Base-by-base conservation (phyloP, 2,888 invertebrate species). In the Notodonta dromedarius region DNA sequence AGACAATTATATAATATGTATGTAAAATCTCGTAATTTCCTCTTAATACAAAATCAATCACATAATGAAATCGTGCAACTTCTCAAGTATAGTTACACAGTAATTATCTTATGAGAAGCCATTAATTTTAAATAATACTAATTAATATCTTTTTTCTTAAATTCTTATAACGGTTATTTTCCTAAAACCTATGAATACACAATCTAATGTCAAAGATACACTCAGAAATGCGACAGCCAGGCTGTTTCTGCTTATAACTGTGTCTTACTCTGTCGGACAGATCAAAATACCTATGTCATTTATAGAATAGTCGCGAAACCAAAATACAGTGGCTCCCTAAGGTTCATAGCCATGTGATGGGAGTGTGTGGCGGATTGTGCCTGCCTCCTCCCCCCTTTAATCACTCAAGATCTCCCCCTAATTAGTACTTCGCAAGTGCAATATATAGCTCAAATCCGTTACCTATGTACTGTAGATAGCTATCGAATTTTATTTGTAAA, bases 371-470 rank as follows among this genome's bases (percentile, higher is more conserved):
- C 14, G 14, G 4, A 50, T 13, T 4, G 3, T n/a, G 0, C 5
- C 5, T 46, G 46, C 4, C 46, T n/a, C 46, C n/a, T 13, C 44
- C 44, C 13, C 44, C 44, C 44, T 11, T 8, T 11, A 8, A 2
- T 42, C 7, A 12, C 11, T 4, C 12, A 3, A 42, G 42, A 11
- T 35, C 39, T 14, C 39, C 24, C 54, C 54, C 54, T n/a, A 46
- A 32, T 32, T 60, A 62, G 63, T 71, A 71, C 71, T 72, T 80
- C 67, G 73, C 53, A 73, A 70, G 85, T 89, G 89, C 87, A 88
- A 89, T 88, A 86, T 62, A 63, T 83, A 87, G 89, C 89, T 90
- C 90, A 90, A 90, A 80, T 72, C 78, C 72, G 87, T 88, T 87
- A 87, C 85, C 86, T 87, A 82, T 80, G 72, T 78, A 81, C 74